A percentile compares a stretch with the other conserved stretches of the same genome.
phyloP scores from a whole-genome alignment of 2,888 invertebrate genomes.

The Suillia variegata region DNA sequence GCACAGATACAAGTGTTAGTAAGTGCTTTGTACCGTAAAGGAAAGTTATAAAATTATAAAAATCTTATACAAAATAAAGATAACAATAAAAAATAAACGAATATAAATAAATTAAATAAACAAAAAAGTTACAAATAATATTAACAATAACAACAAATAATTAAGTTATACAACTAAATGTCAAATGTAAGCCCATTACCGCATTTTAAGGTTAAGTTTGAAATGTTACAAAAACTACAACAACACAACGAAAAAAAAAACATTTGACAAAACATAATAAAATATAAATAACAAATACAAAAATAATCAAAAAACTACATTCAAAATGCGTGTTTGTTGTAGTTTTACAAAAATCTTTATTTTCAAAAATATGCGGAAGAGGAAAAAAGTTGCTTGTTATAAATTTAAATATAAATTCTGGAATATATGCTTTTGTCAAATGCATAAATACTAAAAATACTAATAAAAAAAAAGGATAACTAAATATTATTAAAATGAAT shows the following conservation, averaged over 20 bases:
- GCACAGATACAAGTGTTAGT: too few species aligned
- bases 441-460: slow-evolving; percentile 39
- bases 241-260: slow-evolving; percentile 16
- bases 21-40: too few species aligned
- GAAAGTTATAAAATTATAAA: too few species aligned
- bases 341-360: slow-evolving; percentile 26
- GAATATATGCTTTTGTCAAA: slow-evolving; percentile 48
- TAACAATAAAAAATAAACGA: too few species aligned
- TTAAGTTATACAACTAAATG: too few species aligned
- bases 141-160: too few species aligned
- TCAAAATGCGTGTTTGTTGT: slow-evolving; percentile 36
- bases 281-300: slow-evolving; percentile 5
- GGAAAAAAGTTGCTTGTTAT: too few species aligned
- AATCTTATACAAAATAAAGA: too few species aligned
- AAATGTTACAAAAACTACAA: background rate
- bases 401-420: slow-evolving; percentile 26
- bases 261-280: slow-evolving; percentile 50
- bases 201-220: slow-evolving; percentile 17
- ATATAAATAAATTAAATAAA: too few species aligned
- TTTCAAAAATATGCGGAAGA: slow-evolving; percentile 22
- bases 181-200: slow-evolving; percentile 37
- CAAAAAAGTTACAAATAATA: too few species aligned
- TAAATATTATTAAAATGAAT: background rate
- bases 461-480: too few species aligned
- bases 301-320: slow-evolving; percentile 13